Evolutionary conservation across 2,888 invertebrate species (phyloP).

Genomic region (Lasioglossum figueresi): DNA sequence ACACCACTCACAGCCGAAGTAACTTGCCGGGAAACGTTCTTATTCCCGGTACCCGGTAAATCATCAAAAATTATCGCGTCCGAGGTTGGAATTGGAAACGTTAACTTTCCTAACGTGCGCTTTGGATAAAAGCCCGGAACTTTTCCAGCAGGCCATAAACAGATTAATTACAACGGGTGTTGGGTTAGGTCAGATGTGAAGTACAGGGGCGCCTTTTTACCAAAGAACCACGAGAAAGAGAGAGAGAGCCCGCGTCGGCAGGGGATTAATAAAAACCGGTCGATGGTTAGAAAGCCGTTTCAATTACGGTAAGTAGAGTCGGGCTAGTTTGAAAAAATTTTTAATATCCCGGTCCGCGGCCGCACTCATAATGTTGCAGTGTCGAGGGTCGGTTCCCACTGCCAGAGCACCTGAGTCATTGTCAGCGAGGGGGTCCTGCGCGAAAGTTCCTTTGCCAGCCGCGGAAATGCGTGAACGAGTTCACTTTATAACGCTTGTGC

Average conservation of each 20-base stretch:
- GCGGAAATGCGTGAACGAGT: not conserved
- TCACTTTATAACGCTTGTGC: not conserved
- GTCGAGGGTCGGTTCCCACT: not conserved
- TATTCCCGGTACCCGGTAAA: not conserved
- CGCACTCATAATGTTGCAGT: not conserved
- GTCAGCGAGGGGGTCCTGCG: not conserved
- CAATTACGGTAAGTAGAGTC: conserved; percentile 1
- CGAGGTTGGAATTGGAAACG: conserved; percentile 7
- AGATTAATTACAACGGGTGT: not conserved
- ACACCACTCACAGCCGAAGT: not conserved
- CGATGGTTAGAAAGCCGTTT: not conserved
- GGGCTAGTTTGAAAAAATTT: conserved; percentile 4
- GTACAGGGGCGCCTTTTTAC: not conserved
- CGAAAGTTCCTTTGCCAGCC: not conserved
- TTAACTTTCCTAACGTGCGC: conserved; percentile 8
- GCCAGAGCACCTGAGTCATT: not conserved
- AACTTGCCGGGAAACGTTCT: not conserved
- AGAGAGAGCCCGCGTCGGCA: not conserved
- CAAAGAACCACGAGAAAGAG: not conserved
- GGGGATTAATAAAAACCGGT: conserved; percentile 11
- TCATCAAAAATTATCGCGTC: conserved; percentile 9
- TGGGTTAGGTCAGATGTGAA: not conserved
- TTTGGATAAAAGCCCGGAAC: not conserved
- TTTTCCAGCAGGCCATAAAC: conserved; percentile 3
- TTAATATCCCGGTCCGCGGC: conserved; percentile 6